Percentiles rank a stretch among this genome's conserved stretches.
Conservation (phyloP, 2,888 invertebrate species). For the Mystacides longicornis region DNA sequence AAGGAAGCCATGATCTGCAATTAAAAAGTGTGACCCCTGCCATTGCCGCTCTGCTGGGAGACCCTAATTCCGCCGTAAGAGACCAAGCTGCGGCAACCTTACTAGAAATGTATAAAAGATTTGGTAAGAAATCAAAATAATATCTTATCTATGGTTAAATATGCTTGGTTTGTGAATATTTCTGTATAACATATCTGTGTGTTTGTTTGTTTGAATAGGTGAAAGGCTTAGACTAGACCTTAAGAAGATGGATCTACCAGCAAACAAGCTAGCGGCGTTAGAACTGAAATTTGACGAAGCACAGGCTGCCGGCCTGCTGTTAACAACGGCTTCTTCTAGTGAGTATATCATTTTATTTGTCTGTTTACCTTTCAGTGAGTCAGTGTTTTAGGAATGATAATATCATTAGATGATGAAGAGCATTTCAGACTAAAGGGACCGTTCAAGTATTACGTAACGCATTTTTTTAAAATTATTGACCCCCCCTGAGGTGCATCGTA, state of each 20-base stretch:
- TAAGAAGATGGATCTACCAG: constrained; percentile 70
- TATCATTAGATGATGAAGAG: too few relatives aligned
- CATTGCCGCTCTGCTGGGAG: constrained; percentile 75
- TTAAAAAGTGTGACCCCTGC: constrained; percentile 75
- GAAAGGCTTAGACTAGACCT: constrained; percentile 79
- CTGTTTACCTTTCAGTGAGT: too few relatives aligned
- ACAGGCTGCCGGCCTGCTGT: constrained; percentile 66
- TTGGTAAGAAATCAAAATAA: constrained; percentile 47
- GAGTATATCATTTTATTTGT: constrained; percentile 5
- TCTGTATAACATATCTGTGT: neutral
- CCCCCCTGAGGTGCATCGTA: too few relatives aligned
- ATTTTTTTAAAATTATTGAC: too few relatives aligned
- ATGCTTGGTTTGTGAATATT: neutral
- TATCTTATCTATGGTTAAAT: neutral
- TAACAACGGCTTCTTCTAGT: constrained; percentile 56
- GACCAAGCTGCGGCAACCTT: constrained; percentile 81
- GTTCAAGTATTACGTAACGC: too few relatives aligned
- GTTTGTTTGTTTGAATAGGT: constrained; percentile 33
- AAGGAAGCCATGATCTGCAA: constrained; percentile 77
- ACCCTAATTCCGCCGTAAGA: constrained; percentile 79
- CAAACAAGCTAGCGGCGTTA: constrained; percentile 61
- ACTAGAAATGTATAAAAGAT: constrained; percentile 87
- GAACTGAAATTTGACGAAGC: constrained; percentile 84
- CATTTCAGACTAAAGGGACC: too few relatives aligned
- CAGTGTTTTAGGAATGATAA: too few relatives aligned